Evolutionary conservation across 1,140 invertebrate genomes (phyloP).

Genomic region (Lasioglossum baleicum): DNA sequence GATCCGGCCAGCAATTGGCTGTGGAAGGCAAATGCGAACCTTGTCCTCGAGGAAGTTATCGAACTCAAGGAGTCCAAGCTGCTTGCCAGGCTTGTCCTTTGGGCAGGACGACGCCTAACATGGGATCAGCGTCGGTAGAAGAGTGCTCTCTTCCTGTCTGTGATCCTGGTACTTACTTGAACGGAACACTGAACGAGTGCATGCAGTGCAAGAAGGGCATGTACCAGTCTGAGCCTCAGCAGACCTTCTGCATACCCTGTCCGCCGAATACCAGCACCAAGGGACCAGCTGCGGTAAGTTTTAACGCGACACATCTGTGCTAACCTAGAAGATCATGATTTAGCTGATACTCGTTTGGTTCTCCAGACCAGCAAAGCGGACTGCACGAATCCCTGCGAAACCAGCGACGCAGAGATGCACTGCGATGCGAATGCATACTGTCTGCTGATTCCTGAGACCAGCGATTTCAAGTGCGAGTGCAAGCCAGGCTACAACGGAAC

Average conservation of each 20-base stretch:
- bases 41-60: slow-evolving; percentile 94
- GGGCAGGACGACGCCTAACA: slow-evolving; percentile 92
- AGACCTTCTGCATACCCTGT: slow-evolving; percentile 92
- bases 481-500: slow-evolving; percentile 96
- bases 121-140: slow-evolving; percentile 90
- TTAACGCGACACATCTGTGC: neutral
- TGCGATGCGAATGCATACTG: slow-evolving; percentile 95
- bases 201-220: slow-evolving; percentile 93
- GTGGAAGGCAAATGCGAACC: slow-evolving; percentile 94
- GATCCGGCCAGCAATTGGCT: slow-evolving; percentile 92
- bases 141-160: slow-evolving; percentile 96
- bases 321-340: too few relatives aligned
- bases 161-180: slow-evolving; percentile 91
- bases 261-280: slow-evolving; percentile 96
- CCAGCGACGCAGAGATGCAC: slow-evolving; percentile 89
- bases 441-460: slow-evolving; percentile 90
- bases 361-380: slow-evolving; percentile 87
- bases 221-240: slow-evolving; percentile 95
- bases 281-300: slow-evolving; percentile 87
- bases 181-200: slow-evolving; percentile 91
- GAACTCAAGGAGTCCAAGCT: slow-evolving; percentile 92
- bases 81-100: slow-evolving; percentile 93
- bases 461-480: slow-evolving; percentile 95
- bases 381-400: slow-evolving; percentile 95
- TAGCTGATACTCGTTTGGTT: neutral